Conservation (phyloP, 2,888 invertebrate genomes). For the Euplexia lucipara region DNA sequence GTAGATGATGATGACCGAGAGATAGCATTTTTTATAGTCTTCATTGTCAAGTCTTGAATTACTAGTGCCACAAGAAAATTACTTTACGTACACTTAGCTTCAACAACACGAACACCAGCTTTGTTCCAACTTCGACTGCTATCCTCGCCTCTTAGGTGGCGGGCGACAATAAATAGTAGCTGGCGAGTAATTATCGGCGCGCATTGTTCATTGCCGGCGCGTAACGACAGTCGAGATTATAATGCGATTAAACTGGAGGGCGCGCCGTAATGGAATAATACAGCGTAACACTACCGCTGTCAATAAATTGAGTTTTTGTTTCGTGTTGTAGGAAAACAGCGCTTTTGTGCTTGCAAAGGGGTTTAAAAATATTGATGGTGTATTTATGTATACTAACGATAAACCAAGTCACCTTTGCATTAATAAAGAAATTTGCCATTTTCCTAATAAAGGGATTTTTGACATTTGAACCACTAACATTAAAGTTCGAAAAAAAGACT, state of each 20-base stretch:
- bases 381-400: constrained; percentile 11
- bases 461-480: too few relatives aligned
- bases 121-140: constrained; percentile 51
- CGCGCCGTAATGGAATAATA: constrained; percentile 65
- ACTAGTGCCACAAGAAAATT: constrained; percentile 4
- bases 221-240: constrained; percentile 77
- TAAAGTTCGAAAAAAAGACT: too few relatives aligned
- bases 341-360: constrained; percentile 35
- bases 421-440: too few relatives aligned
- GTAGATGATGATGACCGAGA: too few relatives aligned
- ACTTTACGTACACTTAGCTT: constrained; percentile 8
- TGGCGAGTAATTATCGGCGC: constrained; percentile 75
- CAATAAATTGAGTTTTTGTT: constrained; percentile 57
- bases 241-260: constrained; percentile 62
- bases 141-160: constrained; percentile 37
- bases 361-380: constrained; percentile 20
- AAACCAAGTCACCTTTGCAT: too few relatives aligned
- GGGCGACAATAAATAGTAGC: constrained; percentile 70
- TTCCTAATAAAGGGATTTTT: too few relatives aligned
- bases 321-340: constrained; percentile 1
- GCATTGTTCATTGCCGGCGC: constrained; percentile 73
- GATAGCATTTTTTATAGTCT: too few relatives aligned
- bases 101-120: constrained; percentile 29
- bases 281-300: constrained; percentile 59
- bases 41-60: background rate